phyloP scores from a whole-genome alignment of 2,888 invertebrate genomes.

The Agrotis exclamationis region DNA sequence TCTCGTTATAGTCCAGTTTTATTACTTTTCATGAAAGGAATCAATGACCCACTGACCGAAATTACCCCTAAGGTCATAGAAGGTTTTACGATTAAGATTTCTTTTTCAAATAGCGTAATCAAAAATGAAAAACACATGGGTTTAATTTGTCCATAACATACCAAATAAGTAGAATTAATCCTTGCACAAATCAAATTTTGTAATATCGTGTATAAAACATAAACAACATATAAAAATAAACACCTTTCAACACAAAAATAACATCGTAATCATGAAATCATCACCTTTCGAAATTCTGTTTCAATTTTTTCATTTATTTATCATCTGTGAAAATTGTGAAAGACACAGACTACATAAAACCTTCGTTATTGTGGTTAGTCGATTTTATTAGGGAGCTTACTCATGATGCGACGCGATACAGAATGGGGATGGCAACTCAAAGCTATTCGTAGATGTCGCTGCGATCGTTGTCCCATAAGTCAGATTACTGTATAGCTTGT shows the following conservation, averaged over 20 bases:
- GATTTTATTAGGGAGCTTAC: neutral
- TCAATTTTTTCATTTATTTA: constrained; percentile 22
- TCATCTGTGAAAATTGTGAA: constrained; percentile 26
- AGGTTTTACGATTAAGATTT: constrained; percentile 9
- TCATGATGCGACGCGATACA: too few relatives aligned
- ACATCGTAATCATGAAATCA: constrained; percentile 34
- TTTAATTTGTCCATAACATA: constrained; percentile 44
- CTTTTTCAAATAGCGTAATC: neutral
- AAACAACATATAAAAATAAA: constrained; percentile 24
- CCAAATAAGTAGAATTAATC: constrained; percentile 28
- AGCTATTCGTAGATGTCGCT: too few relatives aligned
- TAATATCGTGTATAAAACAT: constrained; percentile 6
- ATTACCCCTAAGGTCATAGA: constrained; percentile 5
- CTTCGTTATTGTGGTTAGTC: neutral
- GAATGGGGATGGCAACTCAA: too few relatives aligned
- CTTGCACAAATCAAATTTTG: neutral
- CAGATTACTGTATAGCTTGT: too few relatives aligned
- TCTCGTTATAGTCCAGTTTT: neutral
- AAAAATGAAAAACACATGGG: constrained; percentile 18
- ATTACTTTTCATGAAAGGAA: neutral
- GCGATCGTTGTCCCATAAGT: too few relatives aligned
- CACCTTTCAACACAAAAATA: constrained; percentile 42
- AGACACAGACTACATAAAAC: neutral
- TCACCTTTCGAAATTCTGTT: constrained; percentile 49
- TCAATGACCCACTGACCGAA: constrained; percentile 8